Evolutionary conservation across 2,888 invertebrate genomes (phyloP), one percentile per base, ranked within the genome.

Genomic region (Ectobius pallidus): DNA sequence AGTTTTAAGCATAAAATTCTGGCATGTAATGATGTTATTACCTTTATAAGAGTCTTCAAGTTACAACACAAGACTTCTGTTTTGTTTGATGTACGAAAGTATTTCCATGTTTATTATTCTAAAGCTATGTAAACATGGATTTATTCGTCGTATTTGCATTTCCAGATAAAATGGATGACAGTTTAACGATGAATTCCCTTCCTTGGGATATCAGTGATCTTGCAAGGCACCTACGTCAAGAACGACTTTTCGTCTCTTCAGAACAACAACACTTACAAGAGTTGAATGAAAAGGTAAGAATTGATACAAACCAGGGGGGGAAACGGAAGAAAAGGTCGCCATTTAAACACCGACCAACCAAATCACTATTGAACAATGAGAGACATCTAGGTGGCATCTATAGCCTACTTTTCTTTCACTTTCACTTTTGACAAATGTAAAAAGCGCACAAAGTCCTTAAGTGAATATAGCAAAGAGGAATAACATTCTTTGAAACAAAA

Each of bases 171-270:
- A 74, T 74, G 74, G 74, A 74, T 27, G 70, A 70, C 30, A 58
- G 67, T 34, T 61, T 68, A 18, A 61, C 71, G 27, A 77, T 77
- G 76, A 73, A 72, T 63, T 67, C 73, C 11, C 65, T 77, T 3
- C 74, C 75, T 46, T 85, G 84, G 82, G 87, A 89, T 76, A 84
- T 90, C 75, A 82, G 89, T 73, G 89, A 91, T 78, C 83, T 92
- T 75, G 88, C 91, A 27, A 85, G 86, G 77, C 91, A 92, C 81
- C 85, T 96, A 77, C 88, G 92, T 72, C 90, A 93, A 81, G 97
- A 97, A 83, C 91, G 93, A 79, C 87, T 97, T 72, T 95, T 95
- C 82, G 92, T 96, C 71, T 89, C 89, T 78, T 92, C 93, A 2
- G 97, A 97, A 82, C 91, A 93, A 82, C 90, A 91, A 80, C 90